Evolutionary conservation across 2,797 vertebrate genomes (phyloP), one percentile per base, ranked within the genome.

Genomic region (Sebastiscus tertius): DNA sequence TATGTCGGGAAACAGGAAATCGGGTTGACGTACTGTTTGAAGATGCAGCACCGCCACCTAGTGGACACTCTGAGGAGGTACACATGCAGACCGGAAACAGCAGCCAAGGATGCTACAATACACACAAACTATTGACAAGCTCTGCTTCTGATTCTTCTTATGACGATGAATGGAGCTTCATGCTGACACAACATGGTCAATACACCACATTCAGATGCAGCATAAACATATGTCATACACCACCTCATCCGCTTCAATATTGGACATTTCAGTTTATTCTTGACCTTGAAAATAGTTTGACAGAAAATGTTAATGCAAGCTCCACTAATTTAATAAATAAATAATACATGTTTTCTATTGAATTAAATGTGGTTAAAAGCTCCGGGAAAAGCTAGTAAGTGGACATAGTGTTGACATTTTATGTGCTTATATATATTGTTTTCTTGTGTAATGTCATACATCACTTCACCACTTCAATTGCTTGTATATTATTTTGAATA

Each of bases 1-100:
- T 79, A 90, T 82, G 68, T 1, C n/a, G 89, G 92, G 92, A 82
- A 85, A 73, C 1, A 12, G 1, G 14, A 1, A 2, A 2, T 4
- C 3, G 5, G 6, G 11, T 22, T 7, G 1, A n/a, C 7, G n/a
- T 13, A 0, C 1, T 2, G 8, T 36, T 12, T 39, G 0, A 5
- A 24, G 9, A 5, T 3, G 8, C 9, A 16, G 2, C 73, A 42
- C 2, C 46, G 72, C 29, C 86, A 61, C 55, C 77, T 88, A 46
- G 14, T 81, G 91, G 85, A 69, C 27, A 5, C 0, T 2, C 0
- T 1, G 10, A 24, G 20, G 31, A 75, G 24, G 62, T 54, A 3
- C 83, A 77, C 1, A 34, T 26, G 14, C 63, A 39, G 55, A 4
- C 9, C 8, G 7, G 12, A 60, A 6, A n/a, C 68, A 13, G 29